Percentiles rank a stretch among this genome's conserved stretches.
Conservation (phyloP, 1,140 invertebrate species). For the Danaus melanippus region DNA sequence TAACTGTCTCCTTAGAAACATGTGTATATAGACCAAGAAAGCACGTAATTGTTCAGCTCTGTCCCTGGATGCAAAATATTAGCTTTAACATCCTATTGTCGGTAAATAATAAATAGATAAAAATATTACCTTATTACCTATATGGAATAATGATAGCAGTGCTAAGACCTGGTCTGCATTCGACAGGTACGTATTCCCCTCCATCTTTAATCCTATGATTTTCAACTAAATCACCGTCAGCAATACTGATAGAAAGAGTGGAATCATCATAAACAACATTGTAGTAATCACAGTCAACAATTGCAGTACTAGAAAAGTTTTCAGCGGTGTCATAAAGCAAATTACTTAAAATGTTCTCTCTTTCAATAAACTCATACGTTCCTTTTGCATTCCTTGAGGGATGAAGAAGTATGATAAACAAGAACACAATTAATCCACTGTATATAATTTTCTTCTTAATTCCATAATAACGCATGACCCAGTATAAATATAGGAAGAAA, state of each 20-base stretch:
- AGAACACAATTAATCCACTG: conserved; percentile 26
- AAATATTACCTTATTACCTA: conserved; percentile 24
- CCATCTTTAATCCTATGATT: conserved; percentile 52
- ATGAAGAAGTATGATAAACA: conserved; percentile 45
- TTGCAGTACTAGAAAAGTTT: conserved; percentile 47
- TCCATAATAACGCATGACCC: conserved; percentile 24
- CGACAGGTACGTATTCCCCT: conserved; percentile 48
- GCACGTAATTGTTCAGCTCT: conserved; percentile 56
- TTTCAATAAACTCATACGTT: conserved; percentile 47
- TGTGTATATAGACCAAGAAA: conserved; percentile 66
- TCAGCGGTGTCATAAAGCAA: conserved; percentile 34
- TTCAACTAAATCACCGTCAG: conserved; percentile 48
- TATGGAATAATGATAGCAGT: conserved; percentile 66
- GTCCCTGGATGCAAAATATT: conserved; percentile 40
- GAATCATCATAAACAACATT: conserved; percentile 46
- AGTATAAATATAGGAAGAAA: conserved; percentile 1
- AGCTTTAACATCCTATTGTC: background rate
- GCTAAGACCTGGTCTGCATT: conserved; percentile 60
- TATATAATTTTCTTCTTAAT: conserved; percentile 48
- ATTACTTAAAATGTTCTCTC: conserved; percentile 42
- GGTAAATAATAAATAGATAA: background rate
- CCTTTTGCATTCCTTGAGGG: conserved; percentile 39
- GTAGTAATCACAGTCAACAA: conserved; percentile 51
- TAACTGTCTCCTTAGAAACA: conserved; percentile 54
- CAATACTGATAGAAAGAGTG: conserved; percentile 35